Conservation (phyloP, 2,797 vertebrate genomes). For the Poecilia velifera region DNA sequence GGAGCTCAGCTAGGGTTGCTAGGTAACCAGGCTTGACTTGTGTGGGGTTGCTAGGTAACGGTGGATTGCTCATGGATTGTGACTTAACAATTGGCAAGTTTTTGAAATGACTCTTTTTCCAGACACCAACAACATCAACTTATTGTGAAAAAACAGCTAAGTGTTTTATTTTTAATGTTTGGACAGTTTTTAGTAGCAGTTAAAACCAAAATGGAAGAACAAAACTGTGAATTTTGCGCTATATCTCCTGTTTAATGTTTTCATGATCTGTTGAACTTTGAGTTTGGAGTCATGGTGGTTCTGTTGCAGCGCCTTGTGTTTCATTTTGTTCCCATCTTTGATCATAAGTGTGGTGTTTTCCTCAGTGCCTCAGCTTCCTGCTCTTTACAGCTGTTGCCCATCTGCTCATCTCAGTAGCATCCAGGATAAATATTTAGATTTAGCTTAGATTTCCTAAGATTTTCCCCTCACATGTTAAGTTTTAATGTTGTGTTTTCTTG, state of each 20-base stretch:
- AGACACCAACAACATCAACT: too few species aligned
- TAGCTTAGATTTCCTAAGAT: not conserved
- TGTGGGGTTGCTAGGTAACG: too few species aligned
- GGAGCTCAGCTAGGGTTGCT: too few species aligned
- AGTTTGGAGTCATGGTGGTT: not conserved
- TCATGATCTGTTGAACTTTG: not conserved
- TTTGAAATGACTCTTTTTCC: too few species aligned
- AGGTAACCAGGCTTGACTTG: too few species aligned
- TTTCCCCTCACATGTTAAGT: not conserved
- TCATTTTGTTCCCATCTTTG: not conserved
- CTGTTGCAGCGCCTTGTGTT: not conserved
- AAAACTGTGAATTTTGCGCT: too few species aligned
- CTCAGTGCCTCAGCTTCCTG: not conserved
- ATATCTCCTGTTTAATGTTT: not conserved
- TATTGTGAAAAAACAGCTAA: too few species aligned
- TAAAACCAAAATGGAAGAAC: too few species aligned
- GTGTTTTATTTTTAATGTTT: too few species aligned
- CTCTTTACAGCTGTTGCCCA: not conserved
- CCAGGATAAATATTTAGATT: not conserved
- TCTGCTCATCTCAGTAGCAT: not conserved
- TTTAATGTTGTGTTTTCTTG: not conserved
- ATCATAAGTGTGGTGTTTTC: not conserved
- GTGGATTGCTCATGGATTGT: too few species aligned
- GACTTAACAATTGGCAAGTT: too few species aligned
- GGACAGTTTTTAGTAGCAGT: too few species aligned